phyloP scores from a whole-genome alignment of 2,888 invertebrate genomes.

The Suillia variegata region DNA sequence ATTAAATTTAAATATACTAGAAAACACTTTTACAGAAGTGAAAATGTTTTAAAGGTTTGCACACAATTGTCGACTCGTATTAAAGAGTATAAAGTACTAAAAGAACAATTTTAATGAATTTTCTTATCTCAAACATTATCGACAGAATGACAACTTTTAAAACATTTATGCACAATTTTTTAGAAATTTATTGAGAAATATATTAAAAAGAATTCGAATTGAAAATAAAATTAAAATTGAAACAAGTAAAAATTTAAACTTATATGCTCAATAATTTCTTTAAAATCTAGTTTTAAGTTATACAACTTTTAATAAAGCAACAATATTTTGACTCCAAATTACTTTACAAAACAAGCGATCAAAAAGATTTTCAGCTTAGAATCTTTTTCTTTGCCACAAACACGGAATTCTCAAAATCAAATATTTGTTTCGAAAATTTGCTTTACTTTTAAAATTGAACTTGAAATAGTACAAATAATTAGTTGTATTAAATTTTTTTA shows the following conservation, averaged over 20 bases:
- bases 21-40: not conserved
- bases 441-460: no score
- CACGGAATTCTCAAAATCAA: slow-evolving; percentile 14
- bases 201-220: not conserved
- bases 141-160: not conserved
- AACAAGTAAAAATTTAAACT: not conserved
- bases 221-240: not conserved
- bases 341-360: slow-evolving; percentile 42
- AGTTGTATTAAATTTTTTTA: no score
- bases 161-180: not conserved
- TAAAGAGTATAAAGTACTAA: no score
- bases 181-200: not conserved
- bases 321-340: slow-evolving; percentile 60
- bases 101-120: no score
- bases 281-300: slow-evolving; percentile 23
- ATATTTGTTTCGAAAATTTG: slow-evolving; percentile 18
- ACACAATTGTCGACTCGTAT: no score
- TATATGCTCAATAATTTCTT: slow-evolving; percentile 4
- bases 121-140: no score
- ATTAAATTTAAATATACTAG: no score
- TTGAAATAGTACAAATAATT: no score
- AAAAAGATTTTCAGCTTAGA: slow-evolving; percentile 60
- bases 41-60: no score
- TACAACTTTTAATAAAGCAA: slow-evolving; percentile 43
- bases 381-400: slow-evolving; percentile 57